Evolutionary conservation across 2,113 vertebrate genomes (phyloP), one percentile per base, ranked within the genome.

Genomic region (Strigops habroptila): DNA sequence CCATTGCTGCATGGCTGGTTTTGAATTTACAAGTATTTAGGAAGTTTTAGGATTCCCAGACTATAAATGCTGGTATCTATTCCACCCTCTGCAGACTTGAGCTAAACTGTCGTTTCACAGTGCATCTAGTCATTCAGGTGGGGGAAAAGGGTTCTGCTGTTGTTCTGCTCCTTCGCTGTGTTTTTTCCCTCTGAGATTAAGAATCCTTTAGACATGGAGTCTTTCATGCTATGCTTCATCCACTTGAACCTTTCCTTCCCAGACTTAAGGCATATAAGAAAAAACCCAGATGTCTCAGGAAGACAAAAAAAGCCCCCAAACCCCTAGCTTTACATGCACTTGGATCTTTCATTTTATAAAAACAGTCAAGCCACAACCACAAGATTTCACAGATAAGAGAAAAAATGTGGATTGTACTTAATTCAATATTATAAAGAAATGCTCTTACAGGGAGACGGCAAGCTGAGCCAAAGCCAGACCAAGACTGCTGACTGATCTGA

Each of bases 361-460:
- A 98, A 96, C 97, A 98, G 97, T 97, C 97, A 97, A 97, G 91
- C 88, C 93, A 93, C 96, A 97, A 98, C 98, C 98, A 81, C 98
- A 98, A 98, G 98, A 98, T 98, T 97, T 98, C 97, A 97, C 96
- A 98, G 98, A 98, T 98, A 98, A 98, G 97, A 97, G 97, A 98
- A 94, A 97, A 98, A 98, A 97, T 97, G 94, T 88, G 95, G 97
- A 98, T 98, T 97, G 96, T 86, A 97, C 97, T 98, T 98, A 98
- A 98, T 98, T 98, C 97, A 98, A 98, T 98, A 98, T 98, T 98
- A 97, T 95, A 96, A 97, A 98, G 97, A 97, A 98, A 97, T 94
- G 96, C 93, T 97, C 97, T 98, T 94, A 97, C 6, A 64, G 96
- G 96, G 97, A 96, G 97, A 97, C 96, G 67, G 97, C 96, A 96